phyloP scores from a whole-genome alignment of 2,113 vertebrate genomes.

The Chaetorhynchus papuensis region DNA sequence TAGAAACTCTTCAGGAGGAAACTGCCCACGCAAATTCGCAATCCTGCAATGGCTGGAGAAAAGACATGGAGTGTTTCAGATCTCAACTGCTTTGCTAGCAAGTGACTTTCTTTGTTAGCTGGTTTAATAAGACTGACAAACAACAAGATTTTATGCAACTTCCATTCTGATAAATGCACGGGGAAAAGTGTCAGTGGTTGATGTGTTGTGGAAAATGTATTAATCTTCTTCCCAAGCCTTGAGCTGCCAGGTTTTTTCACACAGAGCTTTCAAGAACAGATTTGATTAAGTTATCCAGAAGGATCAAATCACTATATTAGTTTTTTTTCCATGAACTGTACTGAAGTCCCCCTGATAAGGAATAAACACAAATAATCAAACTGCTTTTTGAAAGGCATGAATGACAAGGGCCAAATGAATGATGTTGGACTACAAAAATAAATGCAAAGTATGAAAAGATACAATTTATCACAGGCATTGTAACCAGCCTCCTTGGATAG shows the following conservation, averaged over 20 bases:
- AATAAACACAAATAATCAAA: not conserved
- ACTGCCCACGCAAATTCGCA: not conserved
- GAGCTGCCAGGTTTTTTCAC: not conserved
- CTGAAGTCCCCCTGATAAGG: not conserved
- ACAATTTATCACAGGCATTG: not conserved
- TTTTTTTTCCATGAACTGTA: not conserved
- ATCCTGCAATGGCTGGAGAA: not conserved
- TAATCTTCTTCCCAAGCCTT: not conserved
- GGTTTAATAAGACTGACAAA: not conserved
- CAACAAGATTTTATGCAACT: not conserved
- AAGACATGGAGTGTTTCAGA: not conserved
- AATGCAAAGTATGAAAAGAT: not conserved
- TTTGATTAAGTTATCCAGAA: not conserved
- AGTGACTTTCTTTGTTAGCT: not conserved
- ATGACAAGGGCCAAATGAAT: not conserved
- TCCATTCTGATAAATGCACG: not conserved
- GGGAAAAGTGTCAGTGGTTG: not conserved
- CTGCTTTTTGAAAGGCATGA: not conserved
- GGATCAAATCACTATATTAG: not conserved
- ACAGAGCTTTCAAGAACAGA: not conserved
- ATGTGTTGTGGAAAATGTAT: not conserved
- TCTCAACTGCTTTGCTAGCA: not conserved
- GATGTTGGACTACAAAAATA: not conserved
- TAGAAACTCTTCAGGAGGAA: not conserved
- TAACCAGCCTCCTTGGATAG: not conserved